Evolutionary conservation across 2,113 vertebrate genomes (phyloP), one percentile per base, ranked within the genome.

Genomic region (Coracopsis vasa): DNA sequence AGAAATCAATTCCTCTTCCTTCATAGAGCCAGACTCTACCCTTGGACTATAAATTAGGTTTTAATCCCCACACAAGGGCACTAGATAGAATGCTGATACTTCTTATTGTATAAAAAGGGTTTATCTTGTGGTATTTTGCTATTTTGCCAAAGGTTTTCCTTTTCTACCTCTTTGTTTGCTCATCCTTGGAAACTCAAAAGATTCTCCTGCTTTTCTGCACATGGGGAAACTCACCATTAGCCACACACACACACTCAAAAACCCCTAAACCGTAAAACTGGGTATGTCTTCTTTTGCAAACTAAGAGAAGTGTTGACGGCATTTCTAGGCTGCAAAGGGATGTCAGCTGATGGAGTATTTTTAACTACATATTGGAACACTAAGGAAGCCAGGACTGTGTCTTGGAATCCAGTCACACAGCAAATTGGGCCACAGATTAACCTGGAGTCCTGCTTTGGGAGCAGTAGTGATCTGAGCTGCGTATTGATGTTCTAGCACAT

Each of bases 111-210:
- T 5, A n/a, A 41, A 50, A 47, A 39, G 51, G 3, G 37, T 67
- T 78, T 45, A 12, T 23, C 47, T 14, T 2, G 9, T 5, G 24
- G 8, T 15, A 13, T 80, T 31, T 37, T 0, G 0, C 39, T 62
- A 1, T 48, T 35, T 60, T 37, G 37, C 48, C 27, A 16, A 28
- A 70, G 61, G 28, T 31, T 61, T 61, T 29, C 62, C 50, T 16
- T 33, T 33, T 17, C 3, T 8, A 15, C 39, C 16, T 83, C 45
- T 69, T 75, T 58, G 2, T 45, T 67, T 80, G 56, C n/a, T 61
- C 3, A 0, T 54, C 45, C n/a, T 84, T 72, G 18, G n/a, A 51
- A 79, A 73, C 33, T n/a, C 65, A 47, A 37, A 81, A 54, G 56
- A 13, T 56, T 51, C 20, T 31, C 13, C 62, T 39, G 65, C 18